Percentiles rank a stretch among this genome's conserved stretches.
Evolutionary conservation across 2,113 vertebrate genomes (phyloP).

Genomic region (Condylura cristata): DNA sequence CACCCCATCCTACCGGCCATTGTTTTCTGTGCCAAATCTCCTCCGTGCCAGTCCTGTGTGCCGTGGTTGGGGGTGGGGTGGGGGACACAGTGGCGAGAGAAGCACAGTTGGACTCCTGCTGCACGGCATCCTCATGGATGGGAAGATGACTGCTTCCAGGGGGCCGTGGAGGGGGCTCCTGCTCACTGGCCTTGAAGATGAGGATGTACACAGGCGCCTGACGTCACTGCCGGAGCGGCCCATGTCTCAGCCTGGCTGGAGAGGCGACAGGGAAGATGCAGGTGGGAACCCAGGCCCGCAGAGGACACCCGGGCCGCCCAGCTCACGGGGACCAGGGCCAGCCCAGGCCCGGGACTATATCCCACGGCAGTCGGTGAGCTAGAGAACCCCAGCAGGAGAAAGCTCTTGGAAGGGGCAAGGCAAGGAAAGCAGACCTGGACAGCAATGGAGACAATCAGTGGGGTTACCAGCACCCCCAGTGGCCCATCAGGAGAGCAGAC

Average conservation of each 20-base stretch:
- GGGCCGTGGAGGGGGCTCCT: neutral
- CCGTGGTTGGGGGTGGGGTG: too few species aligned
- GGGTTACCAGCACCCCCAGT: fast-evolving
- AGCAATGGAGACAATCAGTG: neutral
- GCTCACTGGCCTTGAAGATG: neutral
- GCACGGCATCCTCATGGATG: too few species aligned
- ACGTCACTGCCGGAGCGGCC: fast-evolving
- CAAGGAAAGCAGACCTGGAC: neutral
- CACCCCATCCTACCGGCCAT: neutral
- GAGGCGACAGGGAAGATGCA: neutral
- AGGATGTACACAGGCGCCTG: fast-evolving
- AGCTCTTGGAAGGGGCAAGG: neutral
- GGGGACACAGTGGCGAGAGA: neutral
- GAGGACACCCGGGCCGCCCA: too few species aligned
- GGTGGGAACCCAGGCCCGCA: neutral
- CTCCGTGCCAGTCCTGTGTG: fast-evolving
- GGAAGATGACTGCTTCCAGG: neutral
- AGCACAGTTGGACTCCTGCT: too few species aligned
- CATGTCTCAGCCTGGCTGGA: neutral
- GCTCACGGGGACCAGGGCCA: too few species aligned
- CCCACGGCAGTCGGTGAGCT: fast-evolving
- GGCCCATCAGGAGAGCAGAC: neutral
- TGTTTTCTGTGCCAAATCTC: fast-evolving
- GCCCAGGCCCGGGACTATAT: neutral
- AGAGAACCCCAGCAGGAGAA: neutral